phyloP scores from a whole-genome alignment of 1,140 invertebrate genomes.

The Drosophila nikananu region DNA sequence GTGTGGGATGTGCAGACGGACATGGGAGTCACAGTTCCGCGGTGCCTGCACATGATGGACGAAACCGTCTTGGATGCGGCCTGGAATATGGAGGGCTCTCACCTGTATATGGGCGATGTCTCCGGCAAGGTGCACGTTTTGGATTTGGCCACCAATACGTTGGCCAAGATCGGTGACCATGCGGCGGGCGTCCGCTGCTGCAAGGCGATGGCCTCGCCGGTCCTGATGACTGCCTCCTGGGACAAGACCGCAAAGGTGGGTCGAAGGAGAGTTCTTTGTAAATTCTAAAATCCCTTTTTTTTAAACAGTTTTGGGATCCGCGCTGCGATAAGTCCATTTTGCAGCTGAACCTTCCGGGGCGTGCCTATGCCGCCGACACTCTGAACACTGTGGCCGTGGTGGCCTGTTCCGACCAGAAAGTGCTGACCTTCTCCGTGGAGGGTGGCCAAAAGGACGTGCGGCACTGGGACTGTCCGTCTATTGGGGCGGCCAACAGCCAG shows the following conservation, averaged over 20 bases:
- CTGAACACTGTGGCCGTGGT: conserved; percentile 98
- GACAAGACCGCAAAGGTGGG: conserved; percentile 97
- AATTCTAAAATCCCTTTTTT: too few species aligned
- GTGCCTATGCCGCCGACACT: conserved; percentile 98
- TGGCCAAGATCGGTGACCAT: conserved; percentile 96
- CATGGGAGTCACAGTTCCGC: conserved; percentile 93
- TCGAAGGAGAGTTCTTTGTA: background rate
- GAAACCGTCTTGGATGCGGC: conserved; percentile 96
- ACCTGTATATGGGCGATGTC: conserved; percentile 98
- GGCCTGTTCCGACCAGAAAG: conserved; percentile 93
- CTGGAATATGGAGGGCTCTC: conserved; percentile 97
- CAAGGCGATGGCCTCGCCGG: conserved; percentile 97
- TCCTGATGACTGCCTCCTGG: conserved; percentile 99
- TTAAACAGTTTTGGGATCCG: conserved; percentile 96
- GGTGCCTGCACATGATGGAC: conserved; percentile 94
- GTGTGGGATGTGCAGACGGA: conserved; percentile 97
- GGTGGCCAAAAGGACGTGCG: conserved; percentile 95
- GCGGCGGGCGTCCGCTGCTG: conserved; percentile 98
- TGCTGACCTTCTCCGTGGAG: conserved; percentile 97
- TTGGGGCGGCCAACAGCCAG: background rate
- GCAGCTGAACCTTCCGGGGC: conserved; percentile 94
- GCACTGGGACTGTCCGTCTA: conserved; percentile 76
- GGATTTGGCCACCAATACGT: conserved; percentile 98
- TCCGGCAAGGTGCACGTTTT: conserved; percentile 99
- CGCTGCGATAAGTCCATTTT: conserved; percentile 93